Percentiles rank a stretch among this genome's conserved stretches.
Conservation (phyloP, 1,140 invertebrate species). For the Dufourea novaeangliae region DNA sequence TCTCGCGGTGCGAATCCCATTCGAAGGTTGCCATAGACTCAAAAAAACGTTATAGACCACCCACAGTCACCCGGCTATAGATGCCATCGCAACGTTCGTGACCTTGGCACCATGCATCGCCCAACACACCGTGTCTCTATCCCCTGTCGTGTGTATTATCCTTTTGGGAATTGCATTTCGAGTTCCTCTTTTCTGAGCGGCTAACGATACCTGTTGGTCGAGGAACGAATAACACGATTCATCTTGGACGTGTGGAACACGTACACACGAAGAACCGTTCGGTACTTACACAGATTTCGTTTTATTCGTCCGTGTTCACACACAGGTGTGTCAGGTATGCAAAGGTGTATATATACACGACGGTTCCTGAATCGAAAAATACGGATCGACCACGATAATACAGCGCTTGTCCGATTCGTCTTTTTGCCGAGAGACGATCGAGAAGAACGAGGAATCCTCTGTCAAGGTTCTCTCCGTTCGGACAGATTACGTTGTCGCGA, state of each 20-base stretch:
- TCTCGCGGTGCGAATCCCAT: background rate
- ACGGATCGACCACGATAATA: background rate
- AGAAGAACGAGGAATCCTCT: background rate
- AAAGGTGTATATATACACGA: too few species aligned
- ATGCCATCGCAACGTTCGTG: background rate
- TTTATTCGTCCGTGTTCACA: too few species aligned
- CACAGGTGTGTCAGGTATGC: too few species aligned
- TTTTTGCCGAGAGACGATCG: background rate
- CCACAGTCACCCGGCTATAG: constrained; percentile 3
- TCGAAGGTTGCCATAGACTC: background rate
- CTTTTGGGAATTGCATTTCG: background rate
- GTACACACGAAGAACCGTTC: too few species aligned
- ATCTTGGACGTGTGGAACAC: too few species aligned
- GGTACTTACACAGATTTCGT: too few species aligned
- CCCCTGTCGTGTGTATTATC: background rate
- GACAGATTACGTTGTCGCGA: background rate
- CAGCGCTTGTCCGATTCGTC: too few species aligned
- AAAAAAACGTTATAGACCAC: constrained; percentile 14
- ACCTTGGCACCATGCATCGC: background rate
- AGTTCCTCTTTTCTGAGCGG: background rate
- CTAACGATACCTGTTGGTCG: too few species aligned
- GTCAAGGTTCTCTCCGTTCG: background rate
- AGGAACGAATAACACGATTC: too few species aligned
- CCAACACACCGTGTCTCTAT: background rate
- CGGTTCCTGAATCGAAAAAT: background rate